Evolutionary conservation across 1,140 invertebrate species (phyloP), one percentile per base, ranked within the genome.

Genomic region (Cydia splendana): DNA sequence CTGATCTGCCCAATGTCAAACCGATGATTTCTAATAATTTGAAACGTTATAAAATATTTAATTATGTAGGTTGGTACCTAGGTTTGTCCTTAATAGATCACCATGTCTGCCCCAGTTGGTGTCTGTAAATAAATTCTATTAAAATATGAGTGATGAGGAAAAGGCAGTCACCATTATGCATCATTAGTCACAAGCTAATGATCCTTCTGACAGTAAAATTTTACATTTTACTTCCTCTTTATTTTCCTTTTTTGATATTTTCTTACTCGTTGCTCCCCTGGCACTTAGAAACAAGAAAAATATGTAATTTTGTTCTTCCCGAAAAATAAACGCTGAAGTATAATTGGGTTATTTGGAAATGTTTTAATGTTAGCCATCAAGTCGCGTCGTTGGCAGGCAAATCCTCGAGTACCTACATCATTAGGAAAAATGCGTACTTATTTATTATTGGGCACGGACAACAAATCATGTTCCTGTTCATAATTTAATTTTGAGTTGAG

Each of bases 321-420:
- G 67, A 18, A 18, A 71, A 45, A 45, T 13, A 45, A 10, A 18
- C 67, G 34, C 34, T 42, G n/a, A 45, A 42, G 30, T 34, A 6
- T 71, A 71, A 71, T 71, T 71, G 67, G 34, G 5, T 71, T 71
- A 42, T 71, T 71, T 42, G 18, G 67, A 42, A 62, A 38, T 71
- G 67, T 45, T 71, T 71, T 71, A 71, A 71, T 71, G 67, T 71
- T 42, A 38, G 15, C 34, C 67, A 71, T 71, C 38, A 71, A 20
- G 34, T 10, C n/a, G 34, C 30, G 67, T 38, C 24, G n/a, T 57
- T 57, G 10, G 15, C 38, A 42, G 15, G 30, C 28, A 1, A 15
- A 34, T 30, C 30, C 5, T n/a, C 15, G 30, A 38, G 53, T 18
- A 57, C 13, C 3, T 28, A 28, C 30, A 4, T 30, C n/a, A 18